These are phyloP conservation scores for Garrulus glandarius DNA, from an alignment of 2,797 vertebrate species.

Conservation along the genomic window DNA sequence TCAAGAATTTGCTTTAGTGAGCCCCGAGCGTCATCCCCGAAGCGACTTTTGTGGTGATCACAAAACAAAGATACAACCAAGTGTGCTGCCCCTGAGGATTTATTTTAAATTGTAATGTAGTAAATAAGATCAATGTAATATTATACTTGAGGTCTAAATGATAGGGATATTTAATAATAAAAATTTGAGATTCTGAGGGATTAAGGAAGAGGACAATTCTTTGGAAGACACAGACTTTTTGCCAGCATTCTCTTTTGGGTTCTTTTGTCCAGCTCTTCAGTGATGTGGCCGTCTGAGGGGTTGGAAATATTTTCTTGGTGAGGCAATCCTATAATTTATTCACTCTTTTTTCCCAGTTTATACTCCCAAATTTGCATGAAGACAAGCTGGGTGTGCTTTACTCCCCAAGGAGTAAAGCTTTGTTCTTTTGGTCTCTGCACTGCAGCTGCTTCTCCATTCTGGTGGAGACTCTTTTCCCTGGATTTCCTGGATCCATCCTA, in stretches of 20 bases:
- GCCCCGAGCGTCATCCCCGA: fast-evolving
- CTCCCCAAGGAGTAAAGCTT: fast-evolving
- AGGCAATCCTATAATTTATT: fast-evolving
- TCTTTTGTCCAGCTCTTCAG: background rate
- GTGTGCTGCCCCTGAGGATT: background rate
- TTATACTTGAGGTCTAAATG: background rate
- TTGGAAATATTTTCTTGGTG: fast-evolving
- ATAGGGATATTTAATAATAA: background rate
- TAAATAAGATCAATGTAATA: background rate
- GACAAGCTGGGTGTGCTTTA: fast-evolving
- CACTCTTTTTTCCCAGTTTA: background rate
- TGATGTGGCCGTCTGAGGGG: background rate
- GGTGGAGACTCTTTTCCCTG: background rate
- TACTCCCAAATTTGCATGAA: fast-evolving
- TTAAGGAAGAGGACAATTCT: background rate
- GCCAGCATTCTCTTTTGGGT: background rate
- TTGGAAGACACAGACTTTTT: background rate
- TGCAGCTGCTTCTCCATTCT: background rate
- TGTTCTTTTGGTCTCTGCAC: background rate
- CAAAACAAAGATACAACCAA: background rate
- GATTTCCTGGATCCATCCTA: background rate
- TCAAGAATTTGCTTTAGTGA: no score
- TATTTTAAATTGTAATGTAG: background rate
- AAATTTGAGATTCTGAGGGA: background rate
- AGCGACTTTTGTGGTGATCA: background rate